phyloP scores from a whole-genome alignment of 1,140 invertebrate genomes.

The Elysia chlorotica region DNA sequence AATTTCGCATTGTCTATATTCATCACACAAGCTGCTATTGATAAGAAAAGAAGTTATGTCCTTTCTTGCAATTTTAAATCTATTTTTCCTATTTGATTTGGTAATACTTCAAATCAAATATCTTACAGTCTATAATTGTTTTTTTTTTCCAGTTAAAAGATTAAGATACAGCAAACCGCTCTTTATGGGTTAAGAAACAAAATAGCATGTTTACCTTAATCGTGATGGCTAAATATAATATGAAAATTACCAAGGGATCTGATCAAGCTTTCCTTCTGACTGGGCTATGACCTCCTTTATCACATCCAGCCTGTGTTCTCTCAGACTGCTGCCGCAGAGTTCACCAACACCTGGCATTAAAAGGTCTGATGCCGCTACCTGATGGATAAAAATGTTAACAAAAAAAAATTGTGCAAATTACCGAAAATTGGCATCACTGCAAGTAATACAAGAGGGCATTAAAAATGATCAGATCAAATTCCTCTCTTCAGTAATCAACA shows the following conservation, averaged over 20 bases:
- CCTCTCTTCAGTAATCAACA: too few species aligned
- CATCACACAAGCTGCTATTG: not conserved
- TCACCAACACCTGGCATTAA: constrained; percentile 88
- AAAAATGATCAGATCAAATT: too few species aligned
- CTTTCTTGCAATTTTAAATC: not conserved
- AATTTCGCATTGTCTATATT: not conserved
- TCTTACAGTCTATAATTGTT: not conserved
- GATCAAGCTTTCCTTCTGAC: constrained; percentile 48
- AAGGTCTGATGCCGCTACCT: constrained; percentile 87
- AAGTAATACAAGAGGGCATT: too few species aligned
- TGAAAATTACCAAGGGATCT: constrained; percentile 72
- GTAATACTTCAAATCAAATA: not conserved
- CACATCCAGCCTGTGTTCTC: constrained; percentile 78
- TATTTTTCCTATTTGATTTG: not conserved
- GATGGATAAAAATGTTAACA: too few species aligned
- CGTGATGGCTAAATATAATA: not conserved
- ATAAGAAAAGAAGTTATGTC: not conserved
- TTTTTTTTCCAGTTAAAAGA: not conserved
- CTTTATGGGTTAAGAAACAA: not conserved
- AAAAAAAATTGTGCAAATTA: too few species aligned
- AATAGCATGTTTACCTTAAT: not conserved
- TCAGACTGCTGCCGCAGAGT: constrained; percentile 89
- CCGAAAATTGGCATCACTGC: too few species aligned
- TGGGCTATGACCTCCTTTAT: constrained; percentile 65
- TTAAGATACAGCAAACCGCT: not conserved